Base-by-base conservation (phyloP, 2,797 vertebrate genomes). In the Notolepis coatsorum region DNA sequence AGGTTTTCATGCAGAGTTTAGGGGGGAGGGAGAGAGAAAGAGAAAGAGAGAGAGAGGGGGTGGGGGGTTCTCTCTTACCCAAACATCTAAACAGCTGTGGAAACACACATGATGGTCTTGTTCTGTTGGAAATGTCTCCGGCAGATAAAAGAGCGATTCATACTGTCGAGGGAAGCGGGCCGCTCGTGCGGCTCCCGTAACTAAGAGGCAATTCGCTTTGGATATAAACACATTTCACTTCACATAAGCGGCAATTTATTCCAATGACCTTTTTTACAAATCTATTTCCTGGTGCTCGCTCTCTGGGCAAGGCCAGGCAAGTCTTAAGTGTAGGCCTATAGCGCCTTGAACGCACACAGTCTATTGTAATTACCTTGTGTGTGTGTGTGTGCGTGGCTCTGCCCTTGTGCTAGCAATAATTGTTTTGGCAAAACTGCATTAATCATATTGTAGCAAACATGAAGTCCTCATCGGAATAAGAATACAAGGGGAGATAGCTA, bases 241-340 rank as follows among this genome's bases (percentile, higher is more conserved):
- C 71, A 66, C 51, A 70, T 64, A 65, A 71, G 65, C 80, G 75
- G 73, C 69, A 75, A 84, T 88, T 79, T 84, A 76, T 87, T 69
- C 66, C 67, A 31, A 28, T 90, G 85, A 91, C 84, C 88, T 91
- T 90, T 71, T 85, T 60, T 71, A 76, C 75, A 80, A 67, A 84
- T 75, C 65, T 77, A 52, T 84, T 84, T 79, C 27, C 30, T 49
- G n/a, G 52, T 5, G 7, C 64, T 78, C 77, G 50, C 66, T 46
- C 27, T 20, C 43, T 65, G 52, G 54, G 74, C 58, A 75, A 83
- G 78, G 75, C n/a, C n/a, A n/a, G n/a, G 52, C 75, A 59, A 68
- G 73, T 56, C 59, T 66, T 38, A 20, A 53, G 53, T 71, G 58
- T 18, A 15, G 31, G 21, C 69, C 49, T 38, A 65, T 39, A 51